phyloP scores from a whole-genome alignment of 1,140 invertebrate species.

The Ostrea denselamellosa region DNA sequence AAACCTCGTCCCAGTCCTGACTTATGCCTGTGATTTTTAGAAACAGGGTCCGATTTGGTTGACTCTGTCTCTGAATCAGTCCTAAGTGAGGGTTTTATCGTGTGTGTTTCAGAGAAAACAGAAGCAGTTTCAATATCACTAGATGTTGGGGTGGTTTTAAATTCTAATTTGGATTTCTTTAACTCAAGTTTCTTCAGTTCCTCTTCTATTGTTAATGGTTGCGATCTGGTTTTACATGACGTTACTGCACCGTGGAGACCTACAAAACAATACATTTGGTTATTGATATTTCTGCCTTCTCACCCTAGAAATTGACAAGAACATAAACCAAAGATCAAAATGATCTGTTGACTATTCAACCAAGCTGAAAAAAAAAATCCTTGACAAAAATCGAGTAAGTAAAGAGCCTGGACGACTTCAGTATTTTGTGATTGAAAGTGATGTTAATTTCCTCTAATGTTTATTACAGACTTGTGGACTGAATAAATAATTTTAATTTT shows the following conservation, averaged over 20 bases:
- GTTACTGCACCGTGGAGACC: neutral
- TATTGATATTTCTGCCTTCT: neutral
- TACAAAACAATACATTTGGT: neutral
- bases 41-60: neutral
- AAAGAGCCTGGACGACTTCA: too few relatives aligned
- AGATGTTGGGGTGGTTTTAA: neutral
- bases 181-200: neutral
- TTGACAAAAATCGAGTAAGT: too few relatives aligned
- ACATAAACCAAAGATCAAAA: too few relatives aligned
- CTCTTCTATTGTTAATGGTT: neutral
- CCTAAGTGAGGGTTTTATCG: neutral
- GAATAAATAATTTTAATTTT: too few relatives aligned
- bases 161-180: conserved; percentile 4
- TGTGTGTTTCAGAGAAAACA: neutral
- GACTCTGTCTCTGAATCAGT: neutral
- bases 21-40: neutral
- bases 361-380: too few relatives aligned
- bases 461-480: too few relatives aligned
- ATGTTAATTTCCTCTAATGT: too few relatives aligned
- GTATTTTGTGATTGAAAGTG: too few relatives aligned
- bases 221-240: neutral
- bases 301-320: too few relatives aligned
- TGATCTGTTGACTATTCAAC: too few relatives aligned
- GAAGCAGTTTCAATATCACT: conserved; percentile 1
- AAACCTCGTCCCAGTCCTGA: neutral